Percentiles rank a stretch among this genome's conserved stretches.
Conservation (phyloP, 2,113 vertebrate genomes). For the Noctilio leporinus region DNA sequence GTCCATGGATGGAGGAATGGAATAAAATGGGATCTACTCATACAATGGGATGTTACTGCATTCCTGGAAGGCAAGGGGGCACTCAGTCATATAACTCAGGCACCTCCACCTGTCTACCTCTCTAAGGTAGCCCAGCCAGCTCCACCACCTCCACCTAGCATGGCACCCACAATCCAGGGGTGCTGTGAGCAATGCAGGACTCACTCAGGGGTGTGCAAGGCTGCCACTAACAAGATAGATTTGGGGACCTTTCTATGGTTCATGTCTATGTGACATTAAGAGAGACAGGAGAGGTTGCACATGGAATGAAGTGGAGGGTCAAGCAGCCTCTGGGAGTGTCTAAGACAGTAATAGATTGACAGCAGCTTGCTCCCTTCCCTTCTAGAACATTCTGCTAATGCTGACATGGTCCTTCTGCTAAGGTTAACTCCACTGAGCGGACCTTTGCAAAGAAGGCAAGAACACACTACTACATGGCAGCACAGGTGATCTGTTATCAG, state of each 20-base stretch:
- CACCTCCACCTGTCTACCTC: not conserved
- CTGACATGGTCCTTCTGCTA: not conserved
- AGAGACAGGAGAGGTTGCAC: not conserved
- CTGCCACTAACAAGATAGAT: not conserved
- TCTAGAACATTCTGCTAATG: not conserved
- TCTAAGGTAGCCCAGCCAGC: not conserved
- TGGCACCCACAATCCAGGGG: not conserved
- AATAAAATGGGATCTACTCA: not conserved
- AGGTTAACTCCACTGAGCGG: not conserved
- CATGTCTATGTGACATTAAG: too few relatives aligned
- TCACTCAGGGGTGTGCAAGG: not conserved
- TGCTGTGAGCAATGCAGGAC: too few relatives aligned
- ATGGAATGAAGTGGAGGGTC: not conserved
- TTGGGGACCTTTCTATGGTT: not conserved
- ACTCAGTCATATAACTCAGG: not conserved
- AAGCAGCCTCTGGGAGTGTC: not conserved
- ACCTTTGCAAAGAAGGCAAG: not conserved
- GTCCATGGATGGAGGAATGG: not conserved
- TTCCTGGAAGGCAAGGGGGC: not conserved
- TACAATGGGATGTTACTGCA: accelerated
- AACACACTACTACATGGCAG: not conserved
- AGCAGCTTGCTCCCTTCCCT: not conserved
- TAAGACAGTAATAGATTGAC: not conserved
- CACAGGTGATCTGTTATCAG: not conserved
- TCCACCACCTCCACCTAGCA: not conserved